Conservation (phyloP, 2,797 vertebrate species). For the Picus viridis region DNA sequence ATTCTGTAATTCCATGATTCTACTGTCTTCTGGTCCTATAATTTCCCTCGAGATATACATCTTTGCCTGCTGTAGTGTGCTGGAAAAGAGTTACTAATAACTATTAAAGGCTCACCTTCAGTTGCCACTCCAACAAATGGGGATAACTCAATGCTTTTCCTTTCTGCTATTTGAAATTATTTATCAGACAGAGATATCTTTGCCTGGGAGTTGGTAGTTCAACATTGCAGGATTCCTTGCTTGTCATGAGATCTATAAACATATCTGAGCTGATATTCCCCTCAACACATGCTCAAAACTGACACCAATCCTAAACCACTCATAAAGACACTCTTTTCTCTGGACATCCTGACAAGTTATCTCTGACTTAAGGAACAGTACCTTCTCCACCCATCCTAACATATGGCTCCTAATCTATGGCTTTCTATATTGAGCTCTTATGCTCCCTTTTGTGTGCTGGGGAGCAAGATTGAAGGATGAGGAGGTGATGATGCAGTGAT, state of each 20-base stretch:
- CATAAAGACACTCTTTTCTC: not conserved
- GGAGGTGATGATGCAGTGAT: too few species aligned
- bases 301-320: not conserved
- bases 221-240: not conserved
- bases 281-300: accelerated
- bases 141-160: not conserved
- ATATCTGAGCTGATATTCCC: not conserved
- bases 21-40: not conserved
- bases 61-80: not conserved
- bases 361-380: not conserved
- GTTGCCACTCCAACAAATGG: not conserved
- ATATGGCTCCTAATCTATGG: accelerated
- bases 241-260: not conserved
- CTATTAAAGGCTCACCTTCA: not conserved
- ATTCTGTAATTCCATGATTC: not conserved
- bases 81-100: not conserved
- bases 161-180: not conserved
- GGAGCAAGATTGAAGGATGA: not conserved
- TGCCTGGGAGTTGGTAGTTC: not conserved
- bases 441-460: not conserved
- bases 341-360: not conserved
- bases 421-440: not conserved
- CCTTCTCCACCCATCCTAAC: not conserved
- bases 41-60: not conserved
- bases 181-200: not conserved